Evolutionary conservation across 2,888 invertebrate genomes (phyloP), one percentile per base, ranked within the genome.

Genomic region (Eledona agricola): DNA sequence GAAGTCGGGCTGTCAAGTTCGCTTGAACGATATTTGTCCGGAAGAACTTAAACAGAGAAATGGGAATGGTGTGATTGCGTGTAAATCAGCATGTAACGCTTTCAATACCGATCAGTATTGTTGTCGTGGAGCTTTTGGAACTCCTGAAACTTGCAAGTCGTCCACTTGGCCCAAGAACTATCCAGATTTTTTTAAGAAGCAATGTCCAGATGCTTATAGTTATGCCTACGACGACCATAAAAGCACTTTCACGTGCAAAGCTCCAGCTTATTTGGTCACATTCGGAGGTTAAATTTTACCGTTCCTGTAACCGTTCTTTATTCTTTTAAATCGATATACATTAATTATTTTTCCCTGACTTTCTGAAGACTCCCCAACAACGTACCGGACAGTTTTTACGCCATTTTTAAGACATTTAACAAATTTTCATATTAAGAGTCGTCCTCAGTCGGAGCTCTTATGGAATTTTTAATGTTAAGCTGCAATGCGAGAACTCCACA

Each of bases 201-300:
- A 72, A 5, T 81, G 81, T 60, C 81, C 81, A 1, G 76, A 77
- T 45, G 80, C 80, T 4, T 81, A 81, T 69, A 78, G 78, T 50
- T 81, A 81, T 58, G 79, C 80, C 7, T 81, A 80, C 58, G 81
- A 81, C 66, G 80, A 81, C 57, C 60, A 69, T 19, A 74, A 76
- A 37, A 79, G 78, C 60, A 77, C 78, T 0, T 80, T 78, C 60
- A 78, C 78, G 25, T 81, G 81, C 40, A 53, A 55, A 10, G 69
- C 73, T 10, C 38, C 57, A 5, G 57, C 61, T 11, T 75, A 75
- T 52, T 60, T 54, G 12, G 56, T 74, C 19, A 67, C 64, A 1
- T 72, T 75, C 60, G 73, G 72, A 17, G 64, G 47, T 22, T 40
- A 28, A 28, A 22, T n/a, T n/a, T n/a, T n/a, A n/a, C n/a, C n/a